Conservation (phyloP, 1,140 invertebrate genomes). For the Nasonia vitripennis region DNA sequence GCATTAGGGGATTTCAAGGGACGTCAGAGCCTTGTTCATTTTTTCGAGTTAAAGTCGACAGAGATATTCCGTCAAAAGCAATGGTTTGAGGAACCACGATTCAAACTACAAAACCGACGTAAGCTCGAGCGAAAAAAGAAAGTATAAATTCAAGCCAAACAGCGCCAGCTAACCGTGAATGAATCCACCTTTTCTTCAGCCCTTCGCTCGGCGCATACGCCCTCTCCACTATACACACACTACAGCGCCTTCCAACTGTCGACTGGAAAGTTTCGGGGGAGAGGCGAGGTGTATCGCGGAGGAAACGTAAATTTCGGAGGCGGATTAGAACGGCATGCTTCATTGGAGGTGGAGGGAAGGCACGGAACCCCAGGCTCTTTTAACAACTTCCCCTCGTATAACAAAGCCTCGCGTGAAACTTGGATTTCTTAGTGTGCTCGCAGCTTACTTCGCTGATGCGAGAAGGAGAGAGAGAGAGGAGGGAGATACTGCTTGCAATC, state of each 20-base stretch:
- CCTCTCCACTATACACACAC: background rate
- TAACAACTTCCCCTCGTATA: constrained; percentile 6
- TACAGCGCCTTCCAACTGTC: background rate
- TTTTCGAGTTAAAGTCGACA: too few species aligned
- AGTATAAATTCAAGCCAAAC: too few species aligned
- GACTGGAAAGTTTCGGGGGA: background rate
- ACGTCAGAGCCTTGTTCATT: too few species aligned
- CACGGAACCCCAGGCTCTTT: constrained; percentile 5
- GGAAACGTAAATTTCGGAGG: constrained; percentile 4
- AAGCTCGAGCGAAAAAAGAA: too few species aligned
- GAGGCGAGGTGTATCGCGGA: background rate
- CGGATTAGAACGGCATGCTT: constrained; percentile 8
- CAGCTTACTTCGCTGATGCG: background rate
- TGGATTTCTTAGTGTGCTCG: background rate
- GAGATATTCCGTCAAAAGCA: too few species aligned
- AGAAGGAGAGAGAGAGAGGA: background rate
- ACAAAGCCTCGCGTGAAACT: background rate
- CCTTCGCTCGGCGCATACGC: background rate
- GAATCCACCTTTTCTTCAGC: background rate
- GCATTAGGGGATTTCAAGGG: too few species aligned
- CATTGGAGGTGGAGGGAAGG: background rate
- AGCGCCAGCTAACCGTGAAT: too few species aligned
- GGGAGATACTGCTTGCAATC: background rate
- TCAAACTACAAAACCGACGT: too few species aligned
- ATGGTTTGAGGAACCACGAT: too few species aligned